Percentiles rank a stretch among this genome's conserved stretches.
Evolutionary conservation across 2,113 vertebrate genomes (phyloP).

Genomic region (Syngnathoides biaculeatus): DNA sequence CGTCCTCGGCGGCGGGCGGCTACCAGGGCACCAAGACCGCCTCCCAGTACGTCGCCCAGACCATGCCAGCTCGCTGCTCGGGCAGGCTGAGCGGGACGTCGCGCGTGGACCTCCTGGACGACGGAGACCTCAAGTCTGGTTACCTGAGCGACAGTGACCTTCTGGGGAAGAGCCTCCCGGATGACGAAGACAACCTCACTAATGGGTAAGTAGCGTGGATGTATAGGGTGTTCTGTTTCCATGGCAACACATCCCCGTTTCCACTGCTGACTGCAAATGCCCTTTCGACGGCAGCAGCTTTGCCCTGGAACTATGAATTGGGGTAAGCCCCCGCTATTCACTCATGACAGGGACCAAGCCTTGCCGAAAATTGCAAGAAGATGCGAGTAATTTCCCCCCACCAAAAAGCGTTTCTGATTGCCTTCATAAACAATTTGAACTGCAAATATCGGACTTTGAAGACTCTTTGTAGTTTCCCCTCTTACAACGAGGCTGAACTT

Average conservation of each 20-base stretch:
- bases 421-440: too few species aligned
- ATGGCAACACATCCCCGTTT: background rate
- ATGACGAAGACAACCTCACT: conserved; percentile 90
- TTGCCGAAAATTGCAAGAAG: too few species aligned
- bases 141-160: conserved; percentile 95
- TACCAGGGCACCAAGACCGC: conserved; percentile 76
- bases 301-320: too few species aligned
- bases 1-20: conserved; percentile 77
- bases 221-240: conserved; percentile 18
- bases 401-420: too few species aligned
- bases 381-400: too few species aligned
- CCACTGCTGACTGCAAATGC: background rate
- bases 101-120: conserved; percentile 88
- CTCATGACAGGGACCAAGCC: too few species aligned
- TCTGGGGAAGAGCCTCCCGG: conserved; percentile 85
- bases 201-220: conserved; percentile 77
- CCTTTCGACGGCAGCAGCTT: background rate
- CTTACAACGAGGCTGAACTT: too few species aligned
- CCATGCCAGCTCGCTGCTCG: conserved; percentile 92
- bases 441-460: too few species aligned
- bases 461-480: too few species aligned
- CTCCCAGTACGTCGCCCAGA: conserved; percentile 87
- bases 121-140: conserved; percentile 87
- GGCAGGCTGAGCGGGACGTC: conserved; percentile 88
- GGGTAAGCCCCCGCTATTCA: too few species aligned